A percentile compares a stretch with the other conserved stretches of the same genome.
phyloP scores from a whole-genome alignment of 1,140 invertebrate genomes.

The Anastrepha ludens region DNA sequence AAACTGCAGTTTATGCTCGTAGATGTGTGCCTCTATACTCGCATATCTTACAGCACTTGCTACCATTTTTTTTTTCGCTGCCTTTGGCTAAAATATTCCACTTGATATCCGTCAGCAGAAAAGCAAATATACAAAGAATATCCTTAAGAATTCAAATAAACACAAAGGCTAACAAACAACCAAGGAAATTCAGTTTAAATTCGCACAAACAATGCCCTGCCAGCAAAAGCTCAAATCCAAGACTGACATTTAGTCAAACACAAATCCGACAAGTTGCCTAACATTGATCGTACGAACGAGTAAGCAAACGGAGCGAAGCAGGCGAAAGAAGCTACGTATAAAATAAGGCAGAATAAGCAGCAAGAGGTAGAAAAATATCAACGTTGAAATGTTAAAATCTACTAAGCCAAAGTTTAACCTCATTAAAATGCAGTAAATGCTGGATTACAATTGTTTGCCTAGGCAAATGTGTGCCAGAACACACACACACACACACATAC shows the following conservation, averaged over 20 bases:
- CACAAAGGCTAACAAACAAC: neutral
- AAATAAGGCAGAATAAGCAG: neutral
- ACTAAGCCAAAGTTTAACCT: slow-evolving; percentile 49
- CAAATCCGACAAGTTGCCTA: slow-evolving; percentile 27
- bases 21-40: no score
- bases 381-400: neutral
- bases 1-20: no score
- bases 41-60: no score
- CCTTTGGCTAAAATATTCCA: neutral
- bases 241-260: slow-evolving; percentile 41
- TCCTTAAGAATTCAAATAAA: neutral
- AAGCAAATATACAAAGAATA: neutral
- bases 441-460: slow-evolving; percentile 29
- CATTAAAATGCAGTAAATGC: slow-evolving; percentile 52
- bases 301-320: neutral
- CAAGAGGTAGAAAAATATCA: neutral
- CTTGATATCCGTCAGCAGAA: neutral
- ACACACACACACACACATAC: neutral
- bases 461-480: slow-evolving; percentile 27
- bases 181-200: neutral
- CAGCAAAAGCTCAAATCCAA: neutral
- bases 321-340: neutral
- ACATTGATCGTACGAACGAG: neutral
- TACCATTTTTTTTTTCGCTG: no score
- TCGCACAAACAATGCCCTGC: neutral